These are phyloP conservation scores for Sardinella longiceps DNA, from an alignment of 2,797 vertebrate species.

Conservation along the genomic window DNA sequence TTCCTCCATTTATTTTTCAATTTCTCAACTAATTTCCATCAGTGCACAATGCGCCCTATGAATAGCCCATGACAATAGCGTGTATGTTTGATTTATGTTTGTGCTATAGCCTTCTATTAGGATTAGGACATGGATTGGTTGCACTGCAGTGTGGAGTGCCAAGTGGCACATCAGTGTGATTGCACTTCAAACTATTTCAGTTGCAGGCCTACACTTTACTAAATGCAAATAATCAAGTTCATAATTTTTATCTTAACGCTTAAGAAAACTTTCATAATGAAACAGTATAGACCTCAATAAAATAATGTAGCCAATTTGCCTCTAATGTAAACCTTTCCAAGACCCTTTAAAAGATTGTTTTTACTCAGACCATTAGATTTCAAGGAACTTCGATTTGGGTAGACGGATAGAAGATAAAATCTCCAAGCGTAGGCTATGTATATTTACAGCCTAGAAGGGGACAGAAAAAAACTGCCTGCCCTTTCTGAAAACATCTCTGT, in stretches of 20 bases:
- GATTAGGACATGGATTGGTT: background rate
- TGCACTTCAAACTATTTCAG: no score
- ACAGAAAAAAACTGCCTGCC: background rate
- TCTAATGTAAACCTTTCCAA: background rate
- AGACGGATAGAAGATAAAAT: no score
- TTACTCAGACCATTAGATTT: no score
- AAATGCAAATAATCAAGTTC: no score
- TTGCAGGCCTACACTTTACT: no score
- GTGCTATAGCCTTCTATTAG: background rate
- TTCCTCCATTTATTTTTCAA: no score
- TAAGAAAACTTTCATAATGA: background rate
- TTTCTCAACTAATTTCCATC: background rate
- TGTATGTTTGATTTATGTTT: background rate
- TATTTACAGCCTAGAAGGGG: background rate
- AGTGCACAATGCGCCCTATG: background rate
- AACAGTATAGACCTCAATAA: background rate
- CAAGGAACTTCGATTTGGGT: no score
- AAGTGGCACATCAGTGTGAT: background rate
- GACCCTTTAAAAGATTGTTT: no score
- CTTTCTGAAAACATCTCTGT: background rate
- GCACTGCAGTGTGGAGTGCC: background rate
- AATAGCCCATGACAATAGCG: background rate
- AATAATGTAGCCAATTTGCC: background rate
- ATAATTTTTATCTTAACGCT: no score
- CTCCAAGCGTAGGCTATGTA: background rate